These are phyloP conservation scores for Mesaphorura yosii DNA, from an alignment of 1,140 invertebrate genomes.

Conservation along the genomic window DNA sequence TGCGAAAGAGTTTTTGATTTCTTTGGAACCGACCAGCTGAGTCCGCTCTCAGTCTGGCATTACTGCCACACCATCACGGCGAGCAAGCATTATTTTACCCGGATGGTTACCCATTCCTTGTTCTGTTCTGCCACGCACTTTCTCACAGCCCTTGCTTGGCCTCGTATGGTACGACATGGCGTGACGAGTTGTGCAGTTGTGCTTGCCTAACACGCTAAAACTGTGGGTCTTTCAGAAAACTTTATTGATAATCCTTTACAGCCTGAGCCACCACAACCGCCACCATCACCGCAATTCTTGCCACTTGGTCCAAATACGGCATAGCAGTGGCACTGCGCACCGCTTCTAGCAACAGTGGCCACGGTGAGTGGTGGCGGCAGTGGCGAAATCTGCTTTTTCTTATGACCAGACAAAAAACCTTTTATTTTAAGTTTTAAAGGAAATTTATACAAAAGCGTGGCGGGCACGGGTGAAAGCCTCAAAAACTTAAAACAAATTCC, in stretches of 20 bases:
- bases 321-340: not conserved
- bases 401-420: too few species aligned
- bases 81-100: too few species aligned
- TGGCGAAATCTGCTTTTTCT: not conserved
- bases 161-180: too few species aligned
- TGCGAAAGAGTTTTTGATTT: constrained; percentile 29
- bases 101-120: too few species aligned
- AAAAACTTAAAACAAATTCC: not conserved
- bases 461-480: not conserved
- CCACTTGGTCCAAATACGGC: not conserved
- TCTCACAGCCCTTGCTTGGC: too few species aligned
- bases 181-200: too few species aligned
- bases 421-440: not conserved
- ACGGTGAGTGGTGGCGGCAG: not conserved
- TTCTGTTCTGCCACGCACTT: too few species aligned
- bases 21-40: constrained; percentile 29
- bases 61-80: not conserved
- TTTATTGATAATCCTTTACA: constrained; percentile 25
- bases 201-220: too few species aligned
- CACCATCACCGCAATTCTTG: not conserved
- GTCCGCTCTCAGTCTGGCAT: constrained; percentile 23
- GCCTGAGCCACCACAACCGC: not conserved
- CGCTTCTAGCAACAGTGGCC: not conserved
- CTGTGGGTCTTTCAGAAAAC: too few species aligned
- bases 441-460: not conserved